Conservation (phyloP, 2,888 invertebrate genomes). For the Atherix ibis region DNA sequence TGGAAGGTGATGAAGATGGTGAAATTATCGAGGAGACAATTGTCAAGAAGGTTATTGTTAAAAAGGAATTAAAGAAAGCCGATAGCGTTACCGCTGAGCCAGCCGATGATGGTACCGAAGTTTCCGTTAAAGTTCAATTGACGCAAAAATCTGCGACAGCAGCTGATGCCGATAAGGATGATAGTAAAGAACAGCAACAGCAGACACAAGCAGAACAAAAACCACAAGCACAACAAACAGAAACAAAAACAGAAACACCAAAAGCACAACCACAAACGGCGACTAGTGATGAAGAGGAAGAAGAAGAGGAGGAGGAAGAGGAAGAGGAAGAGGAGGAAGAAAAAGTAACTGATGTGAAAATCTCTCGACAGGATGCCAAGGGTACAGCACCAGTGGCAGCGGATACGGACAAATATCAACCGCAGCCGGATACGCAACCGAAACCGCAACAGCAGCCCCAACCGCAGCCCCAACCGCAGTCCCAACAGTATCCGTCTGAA, state of each 20-base stretch:
- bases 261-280: constrained; percentile 2
- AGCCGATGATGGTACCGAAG: neutral
- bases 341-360: constrained; percentile 3
- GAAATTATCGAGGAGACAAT: constrained; percentile 3
- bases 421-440: neutral
- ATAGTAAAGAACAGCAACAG: neutral
- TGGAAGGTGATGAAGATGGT: constrained; percentile 3
- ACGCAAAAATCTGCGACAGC: constrained; percentile 1
- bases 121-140: no score
- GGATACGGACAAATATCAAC: neutral
- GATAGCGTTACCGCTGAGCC: neutral
- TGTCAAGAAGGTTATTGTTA: neutral
- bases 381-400: neutral
- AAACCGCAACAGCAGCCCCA: constrained; percentile 2
- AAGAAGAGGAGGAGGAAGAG: constrained; percentile 2
- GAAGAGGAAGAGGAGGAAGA: constrained; percentile 5
- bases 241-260: neutral
- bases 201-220: neutral
- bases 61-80: neutral
- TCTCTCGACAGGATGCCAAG: constrained; percentile 3
- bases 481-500: constrained; percentile 16
- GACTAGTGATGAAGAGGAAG: neutral
- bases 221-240: neutral
- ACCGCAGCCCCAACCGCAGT: no score
- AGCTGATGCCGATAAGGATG: constrained; percentile 2